A percentile compares a stretch with the other conserved stretches of the same genome.
phyloP scores from a whole-genome alignment of 2,888 invertebrate genomes.

The Agriopis leucophaearia region DNA sequence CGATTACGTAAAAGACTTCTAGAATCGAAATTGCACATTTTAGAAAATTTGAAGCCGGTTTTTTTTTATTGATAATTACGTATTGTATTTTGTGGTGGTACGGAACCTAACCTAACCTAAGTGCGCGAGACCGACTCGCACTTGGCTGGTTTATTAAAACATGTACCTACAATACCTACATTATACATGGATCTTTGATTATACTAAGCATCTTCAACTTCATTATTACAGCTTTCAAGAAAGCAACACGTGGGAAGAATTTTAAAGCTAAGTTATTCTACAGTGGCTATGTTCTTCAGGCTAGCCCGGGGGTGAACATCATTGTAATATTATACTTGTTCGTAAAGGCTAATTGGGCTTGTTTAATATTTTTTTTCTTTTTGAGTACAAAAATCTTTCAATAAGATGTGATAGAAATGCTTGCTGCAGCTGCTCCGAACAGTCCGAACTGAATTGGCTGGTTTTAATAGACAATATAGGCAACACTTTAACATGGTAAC shows the following conservation, averaged over 20 bases:
- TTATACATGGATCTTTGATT: too few relatives aligned
- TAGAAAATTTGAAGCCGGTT: too few relatives aligned
- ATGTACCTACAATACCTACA: too few relatives aligned
- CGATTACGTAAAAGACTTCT: too few relatives aligned
- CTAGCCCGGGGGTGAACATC: neutral
- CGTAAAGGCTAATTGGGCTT: constrained; percentile 12
- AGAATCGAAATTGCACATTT: too few relatives aligned
- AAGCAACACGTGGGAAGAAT: neutral
- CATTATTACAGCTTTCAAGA: neutral
- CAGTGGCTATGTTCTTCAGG: neutral
- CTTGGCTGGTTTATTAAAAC: too few relatives aligned
- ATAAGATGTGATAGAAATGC: neutral
- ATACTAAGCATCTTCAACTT: neutral
- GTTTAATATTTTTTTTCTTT: constrained; percentile 4
- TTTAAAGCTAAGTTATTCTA: constrained; percentile 1
- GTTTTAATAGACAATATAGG: neutral
- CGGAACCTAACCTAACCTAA: too few relatives aligned
- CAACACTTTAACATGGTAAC: too few relatives aligned
- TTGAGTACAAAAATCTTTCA: neutral
- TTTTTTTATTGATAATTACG: too few relatives aligned
- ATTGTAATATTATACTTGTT: neutral
- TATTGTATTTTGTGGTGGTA: too few relatives aligned
- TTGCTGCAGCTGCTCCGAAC: too few relatives aligned
- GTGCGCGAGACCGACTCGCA: too few relatives aligned
- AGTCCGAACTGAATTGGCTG: neutral